Base-by-base conservation (phyloP, 2,113 vertebrate species). In the Psephotus haematonotus region DNA sequence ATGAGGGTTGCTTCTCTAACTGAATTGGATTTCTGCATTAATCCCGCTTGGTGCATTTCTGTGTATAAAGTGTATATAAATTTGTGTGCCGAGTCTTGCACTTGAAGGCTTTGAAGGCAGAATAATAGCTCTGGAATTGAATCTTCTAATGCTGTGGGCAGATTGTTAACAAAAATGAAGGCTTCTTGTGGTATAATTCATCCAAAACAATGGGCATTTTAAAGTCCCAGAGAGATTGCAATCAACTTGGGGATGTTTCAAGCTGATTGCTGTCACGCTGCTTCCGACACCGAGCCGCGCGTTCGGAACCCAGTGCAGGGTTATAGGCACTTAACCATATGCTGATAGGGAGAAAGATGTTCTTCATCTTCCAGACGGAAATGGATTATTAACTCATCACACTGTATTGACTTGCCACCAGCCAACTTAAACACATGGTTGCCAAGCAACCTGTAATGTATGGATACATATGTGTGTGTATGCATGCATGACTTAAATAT, bases 111-210 rank as follows among this genome's bases (percentile, higher is more conserved):
- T 94, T 94, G 92, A 93, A 96, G 94, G 89, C 96, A 95, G 93
- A 91, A 95, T 96, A 96, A 97, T 96, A 87, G 91, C 96, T 87
- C 89, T 94, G 91, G 92, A 96, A 97, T 97, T 94, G 96, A 96
- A 96, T 96, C 86, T 92, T 93, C 92, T 91, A 96, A 97, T 94
- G 95, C 94, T 95, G 77, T 93, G 96, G 95, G 96, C 96, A 96
- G 83, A 94, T 92, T 96, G 95, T 96, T 96, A 97, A 93, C 96
- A 96, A 94, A 97, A 95, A 91, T 39, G 95, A 97, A 94, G 91
- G 74, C 88, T 96, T 96, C 88, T 96, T 62, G 70, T 94, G 92
- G 91, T 89, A 93, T 97, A 96, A 97, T 93, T 96, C 96, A 96
- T 82, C 92, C 96, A 95, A 97, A 96, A 96, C 96, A 96, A 94